Evolutionary conservation across 2,113 vertebrate species (phyloP).

Genomic region (Elephantulus edwardii): DNA sequence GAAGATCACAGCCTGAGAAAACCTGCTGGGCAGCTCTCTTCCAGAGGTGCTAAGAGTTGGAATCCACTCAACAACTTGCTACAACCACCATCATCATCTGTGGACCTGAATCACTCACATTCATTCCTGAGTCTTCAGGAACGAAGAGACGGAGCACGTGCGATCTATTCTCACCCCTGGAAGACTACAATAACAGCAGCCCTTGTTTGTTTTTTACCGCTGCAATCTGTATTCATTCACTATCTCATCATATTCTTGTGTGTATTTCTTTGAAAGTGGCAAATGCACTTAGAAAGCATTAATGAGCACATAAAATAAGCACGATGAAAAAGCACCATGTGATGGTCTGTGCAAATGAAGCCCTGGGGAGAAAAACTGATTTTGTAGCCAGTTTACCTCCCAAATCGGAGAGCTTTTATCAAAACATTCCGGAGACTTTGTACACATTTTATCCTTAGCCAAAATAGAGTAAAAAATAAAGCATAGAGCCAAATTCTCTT

Average conservation of each 20-base stretch:
- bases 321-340: not conserved
- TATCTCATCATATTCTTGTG: not conserved
- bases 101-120: not conserved
- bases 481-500: slow-evolving; percentile 42
- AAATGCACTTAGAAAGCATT: not conserved
- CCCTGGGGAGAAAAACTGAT: not conserved
- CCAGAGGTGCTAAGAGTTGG: not conserved
- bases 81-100: not conserved
- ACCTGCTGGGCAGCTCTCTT: not conserved
- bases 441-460: slow-evolving; percentile 46
- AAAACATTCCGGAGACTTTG: slow-evolving; percentile 52
- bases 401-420: slow-evolving; percentile 57
- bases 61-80: not conserved
- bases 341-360: not conserved
- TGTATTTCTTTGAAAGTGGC: slow-evolving; percentile 43
- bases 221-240: not conserved
- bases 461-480: slow-evolving; percentile 60
- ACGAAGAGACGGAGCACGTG: not conserved
- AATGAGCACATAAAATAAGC: not conserved
- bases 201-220: not conserved
- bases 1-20: not conserved
- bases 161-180: not conserved
- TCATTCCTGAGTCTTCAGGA: not conserved
- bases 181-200: not conserved
- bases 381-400: slow-evolving; percentile 51